These are phyloP conservation scores for Anguilla anguilla DNA, from an alignment of 2,797 vertebrate genomes.

Conservation along the genomic window DNA sequence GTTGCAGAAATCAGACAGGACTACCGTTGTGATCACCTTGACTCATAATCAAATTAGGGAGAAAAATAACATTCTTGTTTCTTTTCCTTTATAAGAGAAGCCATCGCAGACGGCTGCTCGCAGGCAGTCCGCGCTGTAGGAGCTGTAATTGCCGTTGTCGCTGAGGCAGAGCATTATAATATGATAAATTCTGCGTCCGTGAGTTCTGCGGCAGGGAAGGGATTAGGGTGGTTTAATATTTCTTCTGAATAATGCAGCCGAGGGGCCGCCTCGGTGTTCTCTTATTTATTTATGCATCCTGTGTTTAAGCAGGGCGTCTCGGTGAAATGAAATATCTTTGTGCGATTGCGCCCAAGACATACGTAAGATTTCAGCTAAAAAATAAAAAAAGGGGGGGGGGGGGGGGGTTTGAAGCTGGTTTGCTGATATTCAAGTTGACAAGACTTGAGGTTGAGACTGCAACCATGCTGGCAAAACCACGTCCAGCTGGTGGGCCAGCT, in stretches of 20 bases:
- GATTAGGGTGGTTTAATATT: constrained; percentile 26
- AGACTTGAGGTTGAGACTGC: too few species aligned
- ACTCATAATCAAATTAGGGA: too few species aligned
- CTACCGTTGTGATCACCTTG: too few species aligned
- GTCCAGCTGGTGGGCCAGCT: too few species aligned
- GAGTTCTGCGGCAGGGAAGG: constrained; percentile 14
- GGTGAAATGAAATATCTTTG: neutral
- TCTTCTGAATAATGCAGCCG: neutral
- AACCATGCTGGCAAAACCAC: too few species aligned
- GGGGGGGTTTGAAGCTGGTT: too few species aligned
- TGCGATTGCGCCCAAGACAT: neutral
- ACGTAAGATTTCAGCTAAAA: neutral
- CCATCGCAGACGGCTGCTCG: neutral
- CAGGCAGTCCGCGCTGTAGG: neutral
- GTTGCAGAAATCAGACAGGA: neutral
- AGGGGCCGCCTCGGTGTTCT: neutral
- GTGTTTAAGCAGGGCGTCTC: neutral
- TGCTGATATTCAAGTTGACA: too few species aligned
- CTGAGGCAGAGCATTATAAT: constrained; percentile 11
- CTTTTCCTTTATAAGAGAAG: neutral
- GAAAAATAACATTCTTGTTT: too few species aligned
- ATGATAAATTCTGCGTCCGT: neutral
- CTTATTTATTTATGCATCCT: neutral
- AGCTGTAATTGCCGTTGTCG: neutral
- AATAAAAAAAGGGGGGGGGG: neutral